Evolutionary conservation across 2,888 invertebrate species (phyloP), one percentile per base, ranked within the genome.

Genomic region (Eupithecia subumbrata): DNA sequence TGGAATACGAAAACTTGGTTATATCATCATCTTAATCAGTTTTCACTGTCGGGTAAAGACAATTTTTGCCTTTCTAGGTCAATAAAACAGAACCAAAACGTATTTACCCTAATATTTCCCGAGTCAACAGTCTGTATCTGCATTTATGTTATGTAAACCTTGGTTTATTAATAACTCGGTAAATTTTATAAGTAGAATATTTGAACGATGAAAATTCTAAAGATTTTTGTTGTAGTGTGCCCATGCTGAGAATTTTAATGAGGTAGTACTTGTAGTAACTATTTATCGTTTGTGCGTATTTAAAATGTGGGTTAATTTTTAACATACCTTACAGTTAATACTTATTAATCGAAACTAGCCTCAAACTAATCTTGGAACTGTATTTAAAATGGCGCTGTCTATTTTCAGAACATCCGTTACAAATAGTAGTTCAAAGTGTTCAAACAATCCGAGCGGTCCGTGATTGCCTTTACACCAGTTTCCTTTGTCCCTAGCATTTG

Each of bases 201-300:
- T 76, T 75, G 12, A 70, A 67, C 80, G 78, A 80, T 34, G 77
- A 76, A 80, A 80, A 80, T 82, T 69, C 69, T 76, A 72, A 63
- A 76, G 77, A 71, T 79, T 78, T 78, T 79, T 82, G 76, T 80
- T 76, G 73, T 78, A 82, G 81, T 81, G 82, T 80, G 79, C 80
- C 78, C 79, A 79, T 82, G 79, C 81, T 75, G 75, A 82, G 83
- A 80, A 86, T 84, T 86, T 86, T 83, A 85, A 86, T 84, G 82
- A 84, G 81, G 71, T 52, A 77, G 73, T 81, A 78, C 73, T 77
- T 52, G 64, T 56, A 40, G 40, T 40, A 40, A 60, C 1, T 60
- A 25, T 60, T 22, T 60, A 60, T 25, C 5, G 25, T 25, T 60
- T 74, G 52, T 22, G 37, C 12, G 7, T 52, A 52, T 64, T 34